Percentiles rank a stretch among this genome's conserved stretches.
Conservation (phyloP, 2,797 vertebrate species). For the Nothura maculosa region DNA sequence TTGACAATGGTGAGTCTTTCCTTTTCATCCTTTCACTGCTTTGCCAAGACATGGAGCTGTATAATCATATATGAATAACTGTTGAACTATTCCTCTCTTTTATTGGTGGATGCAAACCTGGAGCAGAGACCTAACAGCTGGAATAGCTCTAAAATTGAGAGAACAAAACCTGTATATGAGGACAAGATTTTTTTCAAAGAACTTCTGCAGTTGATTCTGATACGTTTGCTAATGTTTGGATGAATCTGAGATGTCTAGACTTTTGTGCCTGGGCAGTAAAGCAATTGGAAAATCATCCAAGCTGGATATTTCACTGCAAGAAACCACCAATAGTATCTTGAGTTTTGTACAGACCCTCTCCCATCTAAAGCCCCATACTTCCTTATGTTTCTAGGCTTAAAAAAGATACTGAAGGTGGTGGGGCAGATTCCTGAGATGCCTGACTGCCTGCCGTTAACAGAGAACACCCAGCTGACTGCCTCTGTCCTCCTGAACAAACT, state of each 20-base stretch:
- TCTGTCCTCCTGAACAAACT: constrained; percentile 94
- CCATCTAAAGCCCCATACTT: background rate
- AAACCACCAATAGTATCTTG: background rate
- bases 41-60: background rate
- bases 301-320: background rate
- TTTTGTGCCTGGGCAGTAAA: background rate
- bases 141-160: background rate
- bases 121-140: background rate
- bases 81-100: background rate
- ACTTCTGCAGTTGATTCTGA: background rate
- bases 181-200: background rate
- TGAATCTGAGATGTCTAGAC: background rate
- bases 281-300: background rate
- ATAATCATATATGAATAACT: background rate
- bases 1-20: constrained; percentile 90
- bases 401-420: constrained; percentile 95
- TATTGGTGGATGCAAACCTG: background rate
- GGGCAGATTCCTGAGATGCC: constrained; percentile 95
- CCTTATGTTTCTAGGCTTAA: constrained; percentile 85
- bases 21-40: background rate
- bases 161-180: background rate
- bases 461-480: constrained; percentile 95
- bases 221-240: background rate
- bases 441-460: constrained; percentile 91
- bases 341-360: background rate